Percentiles rank a stretch among this genome's conserved stretches.
Conservation (phyloP, 2,113 vertebrate species). For the Dunckerocampus dactyliophorus region DNA sequence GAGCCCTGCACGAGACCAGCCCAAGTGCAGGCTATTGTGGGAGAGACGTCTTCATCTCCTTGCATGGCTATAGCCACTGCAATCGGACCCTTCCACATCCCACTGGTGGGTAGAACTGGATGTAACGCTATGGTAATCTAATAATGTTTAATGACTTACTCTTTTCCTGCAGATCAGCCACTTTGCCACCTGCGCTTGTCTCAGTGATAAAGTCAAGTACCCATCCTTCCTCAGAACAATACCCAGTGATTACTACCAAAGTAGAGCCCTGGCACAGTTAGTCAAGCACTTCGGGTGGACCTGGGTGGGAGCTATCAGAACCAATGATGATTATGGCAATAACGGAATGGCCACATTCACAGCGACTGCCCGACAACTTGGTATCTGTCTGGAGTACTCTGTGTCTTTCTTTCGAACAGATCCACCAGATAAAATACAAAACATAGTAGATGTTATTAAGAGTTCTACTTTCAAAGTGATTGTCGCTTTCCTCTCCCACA, state of each 20-base stretch:
- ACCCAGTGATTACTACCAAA: constrained; percentile 69
- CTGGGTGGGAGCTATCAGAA: constrained; percentile 63
- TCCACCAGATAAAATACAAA: constrained; percentile 48
- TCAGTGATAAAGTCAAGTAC: constrained; percentile 67
- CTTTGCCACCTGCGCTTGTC: constrained; percentile 67
- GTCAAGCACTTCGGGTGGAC: constrained; percentile 66
- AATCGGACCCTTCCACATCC: constrained; percentile 65
- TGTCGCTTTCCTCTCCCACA: constrained; percentile 55
- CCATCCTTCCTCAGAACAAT: constrained; percentile 63
- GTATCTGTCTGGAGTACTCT: constrained; percentile 61
- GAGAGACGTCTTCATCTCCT: constrained; percentile 65
- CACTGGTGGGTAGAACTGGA: constrained; percentile 55
- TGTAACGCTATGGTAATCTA: neutral
- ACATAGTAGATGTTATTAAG: constrained; percentile 59
- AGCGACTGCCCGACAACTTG: constrained; percentile 48
- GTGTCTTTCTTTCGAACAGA: constrained; percentile 63
- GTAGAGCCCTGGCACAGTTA: constrained; percentile 58
- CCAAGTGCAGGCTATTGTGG: constrained; percentile 68
- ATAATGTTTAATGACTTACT: neutral
- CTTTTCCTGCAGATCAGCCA: constrained; percentile 60
- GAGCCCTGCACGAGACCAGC: constrained; percentile 49
- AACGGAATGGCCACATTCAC: constrained; percentile 63
- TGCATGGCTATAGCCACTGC: constrained; percentile 62
- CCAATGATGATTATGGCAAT: constrained; percentile 68
- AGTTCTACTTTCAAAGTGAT: constrained; percentile 66